These are phyloP conservation scores for Sebastolobus altivelis DNA, from an alignment of 2,797 vertebrate genomes.

Conservation along the genomic window DNA sequence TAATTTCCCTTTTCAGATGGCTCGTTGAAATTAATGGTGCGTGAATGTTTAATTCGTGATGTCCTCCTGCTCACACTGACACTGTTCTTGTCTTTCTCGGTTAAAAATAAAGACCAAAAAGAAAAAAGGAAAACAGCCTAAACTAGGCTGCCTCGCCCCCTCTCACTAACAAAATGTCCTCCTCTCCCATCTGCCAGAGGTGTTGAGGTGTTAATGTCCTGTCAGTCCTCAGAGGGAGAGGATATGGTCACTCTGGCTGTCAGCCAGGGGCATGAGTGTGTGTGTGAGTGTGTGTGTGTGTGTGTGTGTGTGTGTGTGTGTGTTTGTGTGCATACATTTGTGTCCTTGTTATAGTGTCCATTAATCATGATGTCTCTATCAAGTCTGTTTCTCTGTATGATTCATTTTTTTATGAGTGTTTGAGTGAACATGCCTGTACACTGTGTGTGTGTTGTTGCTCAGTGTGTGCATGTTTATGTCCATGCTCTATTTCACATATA, in stretches of 20 bases:
- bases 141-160: not conserved
- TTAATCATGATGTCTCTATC: slow-evolving; percentile 1
- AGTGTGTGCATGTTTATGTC: not conserved
- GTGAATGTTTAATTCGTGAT: not conserved
- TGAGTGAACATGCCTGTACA: not conserved
- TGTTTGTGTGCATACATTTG: not conserved
- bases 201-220: slow-evolving; percentile 63
- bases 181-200: slow-evolving; percentile 61
- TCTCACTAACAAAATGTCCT: slow-evolving; percentile 45
- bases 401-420: not conserved
- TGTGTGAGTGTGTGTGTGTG: slow-evolving; percentile 7
- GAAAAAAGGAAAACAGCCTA: not conserved
- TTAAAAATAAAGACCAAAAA: not conserved
- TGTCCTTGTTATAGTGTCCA: not conserved
- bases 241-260: slow-evolving; percentile 42
- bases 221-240: slow-evolving; percentile 66
- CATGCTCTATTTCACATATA: not conserved
- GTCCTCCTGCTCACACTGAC: not conserved
- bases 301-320: not conserved
- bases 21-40: not conserved
- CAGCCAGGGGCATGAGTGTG: not conserved
- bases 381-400: not conserved
- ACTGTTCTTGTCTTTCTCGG: not conserved
- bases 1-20: not conserved
- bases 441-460: not conserved